Percentiles rank a stretch among this genome's conserved stretches.
Conservation (phyloP, 2,113 vertebrate genomes). For the Bambusicola thoracicus region DNA sequence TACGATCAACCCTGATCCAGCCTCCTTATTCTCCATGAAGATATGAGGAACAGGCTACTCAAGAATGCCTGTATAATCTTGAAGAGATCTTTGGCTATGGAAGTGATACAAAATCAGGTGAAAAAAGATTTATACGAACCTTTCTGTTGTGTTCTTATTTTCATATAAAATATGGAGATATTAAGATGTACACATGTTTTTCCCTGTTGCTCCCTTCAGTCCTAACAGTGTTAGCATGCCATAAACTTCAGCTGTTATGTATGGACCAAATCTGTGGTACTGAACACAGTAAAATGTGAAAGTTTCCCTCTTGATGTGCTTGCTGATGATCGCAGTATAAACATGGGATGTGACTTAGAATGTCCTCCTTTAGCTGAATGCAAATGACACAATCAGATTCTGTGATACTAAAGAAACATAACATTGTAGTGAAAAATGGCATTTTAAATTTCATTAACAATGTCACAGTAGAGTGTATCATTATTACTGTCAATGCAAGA, state of each 20-base stretch:
- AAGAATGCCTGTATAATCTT: neutral
- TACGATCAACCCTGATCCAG: neutral
- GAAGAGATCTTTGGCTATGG: neutral
- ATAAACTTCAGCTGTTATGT: neutral
- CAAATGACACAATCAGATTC: neutral
- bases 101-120: neutral
- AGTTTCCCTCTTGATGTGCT: neutral
- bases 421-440: fast-evolving
- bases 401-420: neutral
- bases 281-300: neutral
- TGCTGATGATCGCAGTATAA: fast-evolving
- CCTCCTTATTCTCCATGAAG: neutral
- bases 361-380: neutral
- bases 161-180: neutral
- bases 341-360: too few species aligned
- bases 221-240: neutral
- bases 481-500: neutral
- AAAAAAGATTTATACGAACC: neutral
- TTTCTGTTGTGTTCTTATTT: neutral
- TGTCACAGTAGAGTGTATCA: neutral
- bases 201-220: neutral
- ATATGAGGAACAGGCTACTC: neutral
- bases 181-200: too few species aligned
- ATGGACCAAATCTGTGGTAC: neutral
- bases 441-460: neutral